Conservation (phyloP, 1,140 invertebrate species). For the Steinernema khuongi region DNA sequence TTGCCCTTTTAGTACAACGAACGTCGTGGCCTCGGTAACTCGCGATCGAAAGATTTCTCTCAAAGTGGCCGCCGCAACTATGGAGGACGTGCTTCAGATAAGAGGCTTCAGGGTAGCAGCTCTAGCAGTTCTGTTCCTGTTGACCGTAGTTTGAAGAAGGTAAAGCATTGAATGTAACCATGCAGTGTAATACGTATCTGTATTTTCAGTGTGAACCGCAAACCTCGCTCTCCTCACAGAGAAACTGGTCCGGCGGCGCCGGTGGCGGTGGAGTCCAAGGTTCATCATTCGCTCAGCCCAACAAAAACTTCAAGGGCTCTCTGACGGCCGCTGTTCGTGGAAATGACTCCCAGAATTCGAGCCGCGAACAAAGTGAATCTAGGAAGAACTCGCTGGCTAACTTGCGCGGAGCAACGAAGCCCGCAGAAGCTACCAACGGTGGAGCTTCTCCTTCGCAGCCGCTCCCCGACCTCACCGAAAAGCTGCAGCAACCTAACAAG, state of each 20-base stretch:
- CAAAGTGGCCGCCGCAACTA: constrained; percentile 5
- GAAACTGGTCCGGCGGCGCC: background rate
- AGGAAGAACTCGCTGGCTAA: background rate
- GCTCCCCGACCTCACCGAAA: background rate
- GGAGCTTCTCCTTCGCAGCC: background rate
- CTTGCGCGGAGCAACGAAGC: background rate
- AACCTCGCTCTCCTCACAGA: background rate
- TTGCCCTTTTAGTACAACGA: background rate
- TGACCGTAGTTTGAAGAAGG: background rate
- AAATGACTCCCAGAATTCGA: background rate
- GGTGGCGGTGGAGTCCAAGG: background rate
- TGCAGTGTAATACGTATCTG: background rate
- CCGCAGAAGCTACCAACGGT: background rate
- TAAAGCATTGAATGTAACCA: background rate
- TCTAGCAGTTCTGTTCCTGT: background rate
- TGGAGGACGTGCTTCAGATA: background rate
- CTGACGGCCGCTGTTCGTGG: background rate
- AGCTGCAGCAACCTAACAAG: background rate
- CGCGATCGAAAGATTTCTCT: background rate
- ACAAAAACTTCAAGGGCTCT: background rate
- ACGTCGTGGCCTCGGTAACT: background rate
- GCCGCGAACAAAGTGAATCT: constrained; percentile 2
- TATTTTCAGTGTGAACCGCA: background rate
- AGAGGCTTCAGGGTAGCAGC: background rate
- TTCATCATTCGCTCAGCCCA: background rate